Evolutionary conservation across 2,113 vertebrate genomes (phyloP).

Genomic region (Pangasianodon hypophthalmus): DNA sequence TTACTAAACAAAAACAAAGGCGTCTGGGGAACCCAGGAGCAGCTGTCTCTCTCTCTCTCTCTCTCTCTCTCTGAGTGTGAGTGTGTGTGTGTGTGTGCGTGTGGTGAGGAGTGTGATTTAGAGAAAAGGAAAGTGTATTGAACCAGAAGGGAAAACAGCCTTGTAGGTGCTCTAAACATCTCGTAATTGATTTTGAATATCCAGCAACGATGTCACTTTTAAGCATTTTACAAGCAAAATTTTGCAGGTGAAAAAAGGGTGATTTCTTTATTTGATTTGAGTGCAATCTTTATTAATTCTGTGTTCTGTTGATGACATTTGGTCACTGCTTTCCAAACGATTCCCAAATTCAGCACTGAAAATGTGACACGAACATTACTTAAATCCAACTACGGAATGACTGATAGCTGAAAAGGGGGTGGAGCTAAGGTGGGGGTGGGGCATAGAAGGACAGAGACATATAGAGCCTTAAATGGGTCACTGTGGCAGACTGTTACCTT

Average conservation of each 20-base stretch:
- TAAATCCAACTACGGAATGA: background rate
- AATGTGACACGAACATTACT: background rate
- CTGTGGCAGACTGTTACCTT: background rate
- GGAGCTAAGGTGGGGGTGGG: background rate
- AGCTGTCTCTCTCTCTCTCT: conserved; percentile 60
- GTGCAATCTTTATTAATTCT: background rate
- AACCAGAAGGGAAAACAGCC: background rate
- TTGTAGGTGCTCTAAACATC: conserved; percentile 7
- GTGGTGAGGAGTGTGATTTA: background rate
- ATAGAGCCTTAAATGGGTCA: background rate
- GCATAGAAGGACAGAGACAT: background rate
- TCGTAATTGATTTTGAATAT: background rate
- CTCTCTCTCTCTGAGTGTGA: background rate
- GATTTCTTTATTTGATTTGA: background rate
- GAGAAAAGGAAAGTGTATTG: conserved; percentile 18
- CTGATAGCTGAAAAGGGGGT: background rate
- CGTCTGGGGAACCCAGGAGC: conserved; percentile 66
- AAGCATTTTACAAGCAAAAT: background rate
- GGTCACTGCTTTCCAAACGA: background rate
- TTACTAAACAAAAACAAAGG: conserved; percentile 62
- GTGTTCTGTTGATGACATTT: background rate
- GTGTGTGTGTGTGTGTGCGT: conserved; percentile 28
- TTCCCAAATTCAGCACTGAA: background rate
- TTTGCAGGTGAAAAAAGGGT: background rate
- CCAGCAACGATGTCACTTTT: background rate